Base-by-base conservation (phyloP, 2,888 invertebrate genomes). In the Drosophila infuscata region DNA sequence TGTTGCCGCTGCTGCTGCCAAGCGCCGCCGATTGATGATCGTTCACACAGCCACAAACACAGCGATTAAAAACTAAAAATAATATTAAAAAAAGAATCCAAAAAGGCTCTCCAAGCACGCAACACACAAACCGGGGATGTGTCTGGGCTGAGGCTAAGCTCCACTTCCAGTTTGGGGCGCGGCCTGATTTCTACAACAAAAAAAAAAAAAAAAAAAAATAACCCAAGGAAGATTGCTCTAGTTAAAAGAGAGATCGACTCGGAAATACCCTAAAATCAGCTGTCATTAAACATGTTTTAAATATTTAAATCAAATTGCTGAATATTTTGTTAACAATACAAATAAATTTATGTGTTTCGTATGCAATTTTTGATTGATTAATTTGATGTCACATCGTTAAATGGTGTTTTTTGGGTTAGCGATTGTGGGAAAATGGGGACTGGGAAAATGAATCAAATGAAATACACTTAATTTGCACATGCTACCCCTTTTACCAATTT, bases 1-100 rank as follows among this genome's bases (percentile, higher is more conserved):
- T 25, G 25, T 25, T 25, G 25, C 25, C 2, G 25, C 3, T 33
- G 36, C 43, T 25, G 61, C 76, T 58, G 43, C 41, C 81, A 83
- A 83, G 83, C 83, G 83, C 83, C 83, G 76, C 62, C 81, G 83
- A 74, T 82, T 75, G 79, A 61, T 63, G 71, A 69, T 78, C 71
- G 75, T 72, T 71, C 74, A 56, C 78, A 79, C 66, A 69, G 66
- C 49, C 65, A 56, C 60, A 80, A 69, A 60, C 53, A 53, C 54
- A 54, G 33, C 41, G 25, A 46, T 46, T 46, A 46, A 46, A 46
- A 15, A 20, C 49, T 36, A 38, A 56, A 30, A 20, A 36, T 49
- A 63, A 63, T 67, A 71, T 41, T n/a, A 43, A 29, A 54, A 58
- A 62, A 53, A 29, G 62, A 71, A 71, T 20, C 46, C 36, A 57